These are phyloP conservation scores for Scelioninae gen. 1 DNA, from an alignment of 2,888 invertebrate genomes.

Conservation along the genomic window DNA sequence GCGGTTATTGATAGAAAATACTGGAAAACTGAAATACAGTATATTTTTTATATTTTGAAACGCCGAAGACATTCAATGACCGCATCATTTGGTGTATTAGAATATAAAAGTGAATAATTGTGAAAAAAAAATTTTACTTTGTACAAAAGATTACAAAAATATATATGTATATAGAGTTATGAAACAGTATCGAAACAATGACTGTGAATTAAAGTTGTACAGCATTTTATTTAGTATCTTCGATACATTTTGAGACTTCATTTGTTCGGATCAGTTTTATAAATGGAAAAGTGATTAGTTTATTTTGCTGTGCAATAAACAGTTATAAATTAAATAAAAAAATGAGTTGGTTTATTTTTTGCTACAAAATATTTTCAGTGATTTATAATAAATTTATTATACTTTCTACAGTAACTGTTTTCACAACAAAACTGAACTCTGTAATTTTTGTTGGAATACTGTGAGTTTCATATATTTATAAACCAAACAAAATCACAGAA, in stretches of 20 bases:
- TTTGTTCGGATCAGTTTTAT: conserved; percentile 4
- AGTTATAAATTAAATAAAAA: conserved; percentile 17
- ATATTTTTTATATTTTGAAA: conserved; percentile 37
- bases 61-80: conserved; percentile 2
- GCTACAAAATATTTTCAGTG: neutral
- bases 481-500: conserved; percentile 20
- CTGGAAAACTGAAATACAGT: neutral
- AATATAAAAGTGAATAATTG: conserved; percentile 21
- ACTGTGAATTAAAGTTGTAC: conserved; percentile 24
- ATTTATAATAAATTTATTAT: conserved; percentile 11
- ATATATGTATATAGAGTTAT: conserved; percentile 33
- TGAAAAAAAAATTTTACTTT: conserved; percentile 8
- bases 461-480: neutral
- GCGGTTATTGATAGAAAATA: conserved; percentile 22
- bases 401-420: conserved; percentile 27
- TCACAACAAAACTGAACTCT: conserved; percentile 38
- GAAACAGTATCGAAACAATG: neutral
- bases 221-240: conserved; percentile 30
- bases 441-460: neutral
- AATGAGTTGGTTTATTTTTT: conserved; percentile 5
- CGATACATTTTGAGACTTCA: conserved; percentile 11
- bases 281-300: conserved; percentile 12
- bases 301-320: conserved; percentile 59
- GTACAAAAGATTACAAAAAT: conserved; percentile 18
- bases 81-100: conserved; percentile 19